Evolutionary conservation across 1,140 invertebrate genomes (phyloP), one percentile per base, ranked within the genome.

Genomic region (Hypothenemus hampei): DNA sequence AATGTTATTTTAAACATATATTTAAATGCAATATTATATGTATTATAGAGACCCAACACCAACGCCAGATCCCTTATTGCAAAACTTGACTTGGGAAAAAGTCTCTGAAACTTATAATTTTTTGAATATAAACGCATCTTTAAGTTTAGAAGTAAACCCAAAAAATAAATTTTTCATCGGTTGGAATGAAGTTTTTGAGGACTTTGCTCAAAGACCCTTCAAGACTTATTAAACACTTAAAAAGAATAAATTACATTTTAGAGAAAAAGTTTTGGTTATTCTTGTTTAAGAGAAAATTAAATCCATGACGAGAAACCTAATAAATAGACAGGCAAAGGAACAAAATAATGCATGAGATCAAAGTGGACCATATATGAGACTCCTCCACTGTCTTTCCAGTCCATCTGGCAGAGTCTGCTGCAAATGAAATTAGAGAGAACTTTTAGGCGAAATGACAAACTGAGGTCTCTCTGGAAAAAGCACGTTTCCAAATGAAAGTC

Each of bases 391-490:
- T 66, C 63, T 65, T 65, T 67, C 60, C 65, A 57, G 60, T 62
- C 63, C 65, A 65, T 67, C 63, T 62, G 61, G 53, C 59, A 55
- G 39, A n/a, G 58, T 39, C 57, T 50, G 55, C 63, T 58, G 61
- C 58, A 67, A 67, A 67, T 67, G 49, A 62, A 67, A 67, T 67
- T 67, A 67, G 48, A 37, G 37, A 7, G 35, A 20, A 45, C 50
- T 41, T 58, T 55, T 56, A 41, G 45, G 31, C 37, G 45, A 58
- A 64, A 64, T 61, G 59, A n/a, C n/a, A n/a, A 61, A 59, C 60
- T 59, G 56, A 40, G 23, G 39, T 31, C 44, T 49, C n/a, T 29
- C 35, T 31, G 26, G 46, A 4, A 20, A 5, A 57, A 47, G 15
- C 50, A 49, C 37, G 46, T 47, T 40, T 39, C 43, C 23, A 45